Conservation (phyloP, 2,797 vertebrate species). For the Arctocebus calabarensis region DNA sequence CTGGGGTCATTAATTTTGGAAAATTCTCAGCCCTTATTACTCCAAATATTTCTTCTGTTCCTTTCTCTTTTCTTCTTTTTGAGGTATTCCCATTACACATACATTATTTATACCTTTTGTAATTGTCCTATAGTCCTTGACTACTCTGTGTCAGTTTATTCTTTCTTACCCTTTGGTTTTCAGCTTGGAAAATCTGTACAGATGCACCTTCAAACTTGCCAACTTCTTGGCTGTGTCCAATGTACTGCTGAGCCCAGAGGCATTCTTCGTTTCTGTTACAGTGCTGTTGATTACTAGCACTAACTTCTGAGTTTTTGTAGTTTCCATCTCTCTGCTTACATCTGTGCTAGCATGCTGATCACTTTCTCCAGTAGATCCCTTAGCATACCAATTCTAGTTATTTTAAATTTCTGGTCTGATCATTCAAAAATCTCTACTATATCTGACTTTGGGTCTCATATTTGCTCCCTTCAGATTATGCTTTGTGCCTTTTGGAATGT, state of each 20-base stretch:
- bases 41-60: slow-evolving; percentile 4
- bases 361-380: not conserved
- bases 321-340: not conserved
- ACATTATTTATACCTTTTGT: not conserved
- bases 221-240: not conserved
- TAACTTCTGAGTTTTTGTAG: not conserved
- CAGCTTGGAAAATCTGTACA: not conserved
- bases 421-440: not conserved
- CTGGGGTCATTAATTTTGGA: not conserved
- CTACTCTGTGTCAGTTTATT: not conserved
- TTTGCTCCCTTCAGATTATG: not conserved
- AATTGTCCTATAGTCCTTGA: not conserved
- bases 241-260: not conserved
- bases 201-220: not conserved
- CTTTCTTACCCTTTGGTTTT: not conserved
- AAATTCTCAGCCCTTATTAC: not conserved
- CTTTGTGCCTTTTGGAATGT: not conserved
- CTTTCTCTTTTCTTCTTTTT: not conserved
- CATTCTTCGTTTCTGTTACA: not conserved
- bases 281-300: not conserved
- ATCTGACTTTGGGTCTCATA: not conserved
- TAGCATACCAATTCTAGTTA: not conserved
- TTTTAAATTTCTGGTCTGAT: not conserved
- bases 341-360: not conserved
- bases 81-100: not conserved